Evolutionary conservation across 2,888 invertebrate genomes (phyloP), one percentile per base, ranked within the genome.

Genomic region (Stenolophus ochropezus): DNA sequence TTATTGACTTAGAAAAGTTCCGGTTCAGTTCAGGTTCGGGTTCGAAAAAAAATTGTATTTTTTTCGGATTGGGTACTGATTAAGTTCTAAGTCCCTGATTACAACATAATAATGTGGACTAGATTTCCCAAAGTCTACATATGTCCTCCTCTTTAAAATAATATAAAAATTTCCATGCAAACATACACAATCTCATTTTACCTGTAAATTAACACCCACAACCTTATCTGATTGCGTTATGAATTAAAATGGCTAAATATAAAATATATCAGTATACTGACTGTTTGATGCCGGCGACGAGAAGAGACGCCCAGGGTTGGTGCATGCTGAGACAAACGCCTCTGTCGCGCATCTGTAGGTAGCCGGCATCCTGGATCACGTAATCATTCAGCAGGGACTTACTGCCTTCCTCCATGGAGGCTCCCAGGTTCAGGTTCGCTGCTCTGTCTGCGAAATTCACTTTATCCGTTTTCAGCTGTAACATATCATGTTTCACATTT

Each of bases 231-330:
- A n/a, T n/a, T n/a, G n/a, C n/a, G n/a, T n/a, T n/a, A n/a, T n/a
- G n/a, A n/a, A n/a, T n/a, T n/a, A n/a, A 33, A 33, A 33, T 4
- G 8, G 1, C 1, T 2, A 3, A 33, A 33, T 14, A 14, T 16
- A 51, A 6, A 53, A 51, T 51, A 53, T 8, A 53, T n/a, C n/a
- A 53, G 16, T 3, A 51, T 4, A 33, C 56, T 42, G 86, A 96
- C 97, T 93, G 92, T 91, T 98, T 98, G 84, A 98, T 97, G 75
- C 98, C 98, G n/a, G 94, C 92, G 0, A 98, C 93, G 0, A 99
- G 91, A 33, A 98, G 91, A 0, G 97, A 96, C 0, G 98, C 98
- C 94, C 96, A 98, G 0, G 98, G 98, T 87, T 99, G 98, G 89
- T 97, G 97, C 95, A 99, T 94, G 85, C 97, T 97, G 11, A 99